A percentile compares a stretch with the other conserved stretches of the same genome.
These are phyloP conservation scores for Cepphus grylle DNA, from an alignment of 2,113 vertebrate genomes.

Conservation along the genomic window DNA sequence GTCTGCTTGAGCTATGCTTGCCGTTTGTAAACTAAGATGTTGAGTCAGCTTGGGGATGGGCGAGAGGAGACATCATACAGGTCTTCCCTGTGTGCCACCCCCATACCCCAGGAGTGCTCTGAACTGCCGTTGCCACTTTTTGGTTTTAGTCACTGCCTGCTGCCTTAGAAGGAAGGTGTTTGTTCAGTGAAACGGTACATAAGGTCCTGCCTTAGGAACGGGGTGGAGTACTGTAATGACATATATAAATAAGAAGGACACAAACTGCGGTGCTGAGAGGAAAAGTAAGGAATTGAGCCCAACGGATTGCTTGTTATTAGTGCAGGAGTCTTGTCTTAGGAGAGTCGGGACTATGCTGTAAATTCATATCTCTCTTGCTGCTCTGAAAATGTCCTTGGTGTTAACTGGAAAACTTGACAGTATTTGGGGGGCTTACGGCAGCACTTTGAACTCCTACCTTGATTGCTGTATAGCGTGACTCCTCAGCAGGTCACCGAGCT, in stretches of 20 bases:
- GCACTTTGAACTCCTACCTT: not conserved
- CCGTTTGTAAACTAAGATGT: not conserved
- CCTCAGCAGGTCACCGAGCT: not conserved
- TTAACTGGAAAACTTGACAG: not conserved
- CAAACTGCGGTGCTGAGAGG: not conserved
- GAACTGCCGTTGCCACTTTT: not conserved
- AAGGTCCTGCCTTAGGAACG: not conserved
- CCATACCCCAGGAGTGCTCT: not conserved
- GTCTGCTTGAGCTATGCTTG: not conserved
- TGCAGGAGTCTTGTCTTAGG: not conserved
- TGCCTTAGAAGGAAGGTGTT: not conserved
- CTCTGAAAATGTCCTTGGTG: not conserved
- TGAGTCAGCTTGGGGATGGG: not conserved
- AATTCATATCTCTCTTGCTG: not conserved
- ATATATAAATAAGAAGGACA: not conserved
- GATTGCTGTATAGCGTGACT: not conserved
- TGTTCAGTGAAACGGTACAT: not conserved
- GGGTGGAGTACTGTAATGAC: not conserved
- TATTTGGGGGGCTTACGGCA: not conserved
- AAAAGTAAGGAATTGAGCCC: not conserved
- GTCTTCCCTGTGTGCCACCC: not conserved
- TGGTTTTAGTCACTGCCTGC: not conserved
- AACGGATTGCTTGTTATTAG: not conserved
- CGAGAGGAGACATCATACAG: not conserved
- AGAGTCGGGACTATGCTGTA: not conserved